Evolutionary conservation across 1,140 invertebrate species (phyloP).

Genomic region (Arion vulgaris): DNA sequence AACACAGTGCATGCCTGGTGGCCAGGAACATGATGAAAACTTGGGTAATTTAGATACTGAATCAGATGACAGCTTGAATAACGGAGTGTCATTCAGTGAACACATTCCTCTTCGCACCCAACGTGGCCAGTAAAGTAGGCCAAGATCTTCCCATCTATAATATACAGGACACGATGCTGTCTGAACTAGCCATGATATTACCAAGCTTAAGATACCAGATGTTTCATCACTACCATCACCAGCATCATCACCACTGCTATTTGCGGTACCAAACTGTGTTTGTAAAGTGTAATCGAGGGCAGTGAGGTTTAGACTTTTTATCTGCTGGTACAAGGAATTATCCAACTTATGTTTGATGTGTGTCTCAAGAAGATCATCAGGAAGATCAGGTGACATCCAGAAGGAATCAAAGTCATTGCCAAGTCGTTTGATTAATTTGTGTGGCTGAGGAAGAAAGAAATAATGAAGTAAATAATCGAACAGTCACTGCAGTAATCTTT

Average conservation of each 20-base stretch:
- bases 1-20: constrained; percentile 76
- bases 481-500: neutral
- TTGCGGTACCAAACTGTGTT: neutral
- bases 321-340: neutral
- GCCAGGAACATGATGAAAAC: constrained; percentile 74
- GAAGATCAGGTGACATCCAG: constrained; percentile 46
- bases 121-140: constrained; percentile 76
- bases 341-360: neutral
- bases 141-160: constrained; percentile 76
- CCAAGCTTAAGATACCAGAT: constrained; percentile 27
- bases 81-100: constrained; percentile 72
- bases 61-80: constrained; percentile 71
- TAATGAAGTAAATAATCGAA: neutral
- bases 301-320: neutral
- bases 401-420: constrained; percentile 42
- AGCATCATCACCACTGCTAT: neutral
- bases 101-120: constrained; percentile 76
- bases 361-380: constrained; percentile 11
- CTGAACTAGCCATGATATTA: constrained; percentile 74
- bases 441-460: constrained; percentile 20
- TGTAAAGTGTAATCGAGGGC: neutral
- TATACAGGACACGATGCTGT: constrained; percentile 75
- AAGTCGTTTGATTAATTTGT: constrained; percentile 40
- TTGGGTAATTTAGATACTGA: constrained; percentile 58
- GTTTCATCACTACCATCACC: constrained; percentile 18